Conservation (phyloP, 2,888 invertebrate species). For the Andrena chrysosceles region DNA sequence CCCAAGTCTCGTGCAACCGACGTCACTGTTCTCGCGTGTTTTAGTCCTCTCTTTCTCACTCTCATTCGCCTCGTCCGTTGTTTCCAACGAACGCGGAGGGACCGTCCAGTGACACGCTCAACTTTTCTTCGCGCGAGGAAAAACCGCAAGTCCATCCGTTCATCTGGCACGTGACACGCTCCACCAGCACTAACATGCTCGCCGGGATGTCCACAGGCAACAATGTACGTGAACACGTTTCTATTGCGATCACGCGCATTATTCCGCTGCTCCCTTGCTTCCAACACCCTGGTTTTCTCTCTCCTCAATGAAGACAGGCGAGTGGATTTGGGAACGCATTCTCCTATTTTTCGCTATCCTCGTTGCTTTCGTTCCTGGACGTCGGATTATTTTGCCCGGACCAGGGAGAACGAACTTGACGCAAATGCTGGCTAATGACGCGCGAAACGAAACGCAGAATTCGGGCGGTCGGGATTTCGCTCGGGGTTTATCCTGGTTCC, state of each 20-base stretch:
- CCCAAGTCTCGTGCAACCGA: slow-evolving; percentile 59
- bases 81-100: slow-evolving; percentile 6
- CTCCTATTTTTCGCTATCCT: not conserved
- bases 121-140: slow-evolving; percentile 31
- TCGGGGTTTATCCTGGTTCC: slow-evolving; percentile 54
- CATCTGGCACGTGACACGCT: slow-evolving; percentile 72
- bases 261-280: not conserved
- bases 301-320: not conserved
- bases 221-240: slow-evolving; percentile 79
- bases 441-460: slow-evolving; percentile 35
- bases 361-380: not conserved
- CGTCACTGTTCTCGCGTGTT: slow-evolving; percentile 42
- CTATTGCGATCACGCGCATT: slow-evolving; percentile 40
- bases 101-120: slow-evolving; percentile 50
- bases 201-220: slow-evolving; percentile 79
- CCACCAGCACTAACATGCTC: slow-evolving; percentile 75
- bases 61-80: not conserved
- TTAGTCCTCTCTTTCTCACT: slow-evolving; percentile 9
- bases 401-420: slow-evolving; percentile 6
- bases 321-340: not conserved
- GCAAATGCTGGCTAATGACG: slow-evolving; percentile 51
- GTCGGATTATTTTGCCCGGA: slow-evolving; percentile 5
- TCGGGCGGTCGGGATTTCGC: slow-evolving; percentile 35
- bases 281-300: not conserved
- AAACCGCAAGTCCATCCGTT: slow-evolving; percentile 44